These are phyloP conservation scores for Dastarcus helophoroides DNA, from an alignment of 2,888 invertebrate species.

Conservation along the genomic window DNA sequence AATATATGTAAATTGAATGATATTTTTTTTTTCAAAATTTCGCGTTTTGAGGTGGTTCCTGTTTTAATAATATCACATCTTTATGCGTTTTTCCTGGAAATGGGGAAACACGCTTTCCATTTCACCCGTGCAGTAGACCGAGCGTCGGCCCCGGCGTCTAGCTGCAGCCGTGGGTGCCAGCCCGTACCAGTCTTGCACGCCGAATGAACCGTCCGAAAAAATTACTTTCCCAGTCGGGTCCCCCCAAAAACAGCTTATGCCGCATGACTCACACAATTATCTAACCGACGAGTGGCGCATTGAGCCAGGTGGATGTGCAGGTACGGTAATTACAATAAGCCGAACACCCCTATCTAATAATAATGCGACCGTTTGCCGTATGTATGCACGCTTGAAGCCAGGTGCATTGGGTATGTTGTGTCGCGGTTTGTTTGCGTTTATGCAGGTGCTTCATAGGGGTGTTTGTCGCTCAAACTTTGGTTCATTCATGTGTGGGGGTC, in stretches of 20 bases:
- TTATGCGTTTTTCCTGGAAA: no score
- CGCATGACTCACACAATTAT: conserved; percentile 27
- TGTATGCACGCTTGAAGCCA: conserved; percentile 17
- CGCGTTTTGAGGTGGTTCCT: no score
- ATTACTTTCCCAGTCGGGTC: conserved; percentile 20
- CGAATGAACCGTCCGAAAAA: conserved; percentile 13
- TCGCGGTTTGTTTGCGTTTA: conserved; percentile 21
- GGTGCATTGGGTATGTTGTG: conserved; percentile 18
- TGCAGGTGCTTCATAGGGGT: conserved; percentile 17
- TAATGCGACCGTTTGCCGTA: no score
- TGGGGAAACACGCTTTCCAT: no score
- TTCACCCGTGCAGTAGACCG: no score
- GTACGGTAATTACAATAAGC: not conserved
- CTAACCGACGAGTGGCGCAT: conserved; percentile 18
- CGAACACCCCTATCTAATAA: not conserved
- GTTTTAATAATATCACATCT: no score
- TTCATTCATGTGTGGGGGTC: no score
- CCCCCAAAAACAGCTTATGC: conserved; percentile 16
- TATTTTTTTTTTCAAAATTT: no score
- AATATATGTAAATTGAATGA: no score
- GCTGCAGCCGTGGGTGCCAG: conserved; percentile 20
- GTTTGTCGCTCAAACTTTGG: conserved; percentile 10
- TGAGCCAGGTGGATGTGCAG: no score
- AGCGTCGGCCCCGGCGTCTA: not conserved
- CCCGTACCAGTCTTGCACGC: conserved; percentile 22